Percentiles rank a stretch among this genome's conserved stretches.
Evolutionary conservation across 2,888 invertebrate genomes (phyloP).

Genomic region (Limulus polyphemus): DNA sequence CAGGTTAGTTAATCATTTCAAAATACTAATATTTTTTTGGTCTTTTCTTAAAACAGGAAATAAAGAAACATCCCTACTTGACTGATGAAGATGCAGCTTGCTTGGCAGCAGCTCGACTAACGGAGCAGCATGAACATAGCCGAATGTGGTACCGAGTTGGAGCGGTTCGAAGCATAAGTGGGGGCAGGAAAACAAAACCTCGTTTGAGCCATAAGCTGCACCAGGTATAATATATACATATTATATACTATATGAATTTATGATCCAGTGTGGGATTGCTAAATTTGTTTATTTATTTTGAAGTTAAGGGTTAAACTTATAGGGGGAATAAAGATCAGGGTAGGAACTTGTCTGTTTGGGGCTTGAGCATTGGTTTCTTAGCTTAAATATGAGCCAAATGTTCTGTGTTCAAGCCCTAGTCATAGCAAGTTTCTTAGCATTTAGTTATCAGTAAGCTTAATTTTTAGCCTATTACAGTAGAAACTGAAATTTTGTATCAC

Average conservation of each 20-base stretch:
- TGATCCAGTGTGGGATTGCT: neutral
- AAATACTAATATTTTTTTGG: neutral
- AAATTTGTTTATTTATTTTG: neutral
- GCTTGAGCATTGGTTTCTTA: too few relatives aligned
- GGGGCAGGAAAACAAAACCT: slow-evolving; percentile 40
- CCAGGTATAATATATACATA: slow-evolving; percentile 42
- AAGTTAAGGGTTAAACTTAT: too few relatives aligned
- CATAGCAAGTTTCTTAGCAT: too few relatives aligned
- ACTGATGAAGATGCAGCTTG: slow-evolving; percentile 44
- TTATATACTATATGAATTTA: slow-evolving; percentile 5
- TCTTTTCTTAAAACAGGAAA: slow-evolving; percentile 14
- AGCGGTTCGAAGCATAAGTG: slow-evolving; percentile 42
- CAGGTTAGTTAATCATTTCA: neutral
- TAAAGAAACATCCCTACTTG: slow-evolving; percentile 36
- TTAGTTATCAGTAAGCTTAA: too few relatives aligned
- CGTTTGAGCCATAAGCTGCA: slow-evolving; percentile 40
- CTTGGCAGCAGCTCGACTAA: slow-evolving; percentile 43
- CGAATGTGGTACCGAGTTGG: slow-evolving; percentile 48
- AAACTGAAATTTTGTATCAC: too few relatives aligned
- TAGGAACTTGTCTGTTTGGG: too few relatives aligned
- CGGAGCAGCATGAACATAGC: slow-evolving; percentile 42
- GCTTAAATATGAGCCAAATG: too few relatives aligned
- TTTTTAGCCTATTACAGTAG: too few relatives aligned
- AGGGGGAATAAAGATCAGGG: too few relatives aligned
- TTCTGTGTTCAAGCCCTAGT: too few relatives aligned